Percentiles rank a stretch among this genome's conserved stretches.
Evolutionary conservation across 2,113 vertebrate species (phyloP).

Genomic region (Cyanocitta stelleri): DNA sequence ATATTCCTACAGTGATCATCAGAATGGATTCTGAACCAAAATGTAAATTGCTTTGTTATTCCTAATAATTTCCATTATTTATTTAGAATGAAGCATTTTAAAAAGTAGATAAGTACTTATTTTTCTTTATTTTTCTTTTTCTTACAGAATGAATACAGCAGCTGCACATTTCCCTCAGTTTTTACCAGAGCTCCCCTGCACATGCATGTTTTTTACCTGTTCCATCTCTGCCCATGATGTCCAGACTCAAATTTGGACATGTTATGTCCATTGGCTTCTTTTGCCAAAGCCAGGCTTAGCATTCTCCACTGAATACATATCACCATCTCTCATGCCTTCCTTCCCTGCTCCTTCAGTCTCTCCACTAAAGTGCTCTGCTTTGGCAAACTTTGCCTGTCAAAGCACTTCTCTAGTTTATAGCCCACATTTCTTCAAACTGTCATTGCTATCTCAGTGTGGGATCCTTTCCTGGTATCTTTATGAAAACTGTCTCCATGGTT

Average conservation of each 20-base stretch:
- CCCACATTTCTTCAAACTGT: not conserved
- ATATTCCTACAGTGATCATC: not conserved
- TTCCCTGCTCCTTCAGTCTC: not conserved
- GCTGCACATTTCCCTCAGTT: not conserved
- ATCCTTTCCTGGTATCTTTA: not conserved
- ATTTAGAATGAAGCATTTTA: not conserved
- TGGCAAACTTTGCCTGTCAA: not conserved
- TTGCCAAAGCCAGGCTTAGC: not conserved
- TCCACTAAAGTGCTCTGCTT: not conserved
- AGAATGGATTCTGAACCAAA: not conserved
- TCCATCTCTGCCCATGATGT: not conserved
- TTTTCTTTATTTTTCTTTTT: not conserved
- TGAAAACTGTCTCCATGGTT: not conserved
- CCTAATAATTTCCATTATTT: not conserved
- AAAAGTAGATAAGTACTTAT: not conserved
- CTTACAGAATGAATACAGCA: not conserved
- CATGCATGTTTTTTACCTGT: not conserved
- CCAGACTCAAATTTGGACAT: not conserved
- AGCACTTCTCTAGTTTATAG: not conserved
- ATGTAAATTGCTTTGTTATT: not conserved
- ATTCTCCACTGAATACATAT: not conserved
- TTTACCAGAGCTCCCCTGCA: not conserved
- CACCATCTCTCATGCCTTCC: not conserved
- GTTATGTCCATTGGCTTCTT: not conserved
- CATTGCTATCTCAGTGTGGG: not conserved